Conservation (phyloP, 2,888 invertebrate species). For the Lasioglossum oenotherae region DNA sequence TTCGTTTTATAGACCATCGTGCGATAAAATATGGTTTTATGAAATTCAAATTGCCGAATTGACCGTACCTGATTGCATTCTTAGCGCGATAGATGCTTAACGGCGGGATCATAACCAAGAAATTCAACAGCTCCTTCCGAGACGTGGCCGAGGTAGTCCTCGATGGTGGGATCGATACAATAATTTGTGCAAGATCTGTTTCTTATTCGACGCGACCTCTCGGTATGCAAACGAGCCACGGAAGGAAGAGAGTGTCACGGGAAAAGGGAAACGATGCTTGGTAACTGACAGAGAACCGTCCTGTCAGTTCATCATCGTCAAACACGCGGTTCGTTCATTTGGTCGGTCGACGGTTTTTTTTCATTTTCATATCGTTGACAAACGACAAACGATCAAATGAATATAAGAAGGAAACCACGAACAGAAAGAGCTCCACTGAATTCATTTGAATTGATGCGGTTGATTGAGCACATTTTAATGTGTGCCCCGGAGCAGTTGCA, state of each 20-base stretch:
- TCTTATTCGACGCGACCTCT: constrained; percentile 46
- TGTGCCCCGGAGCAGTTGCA: background rate
- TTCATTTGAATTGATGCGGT: background rate
- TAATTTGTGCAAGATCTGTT: constrained; percentile 59
- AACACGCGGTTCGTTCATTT: constrained; percentile 39
- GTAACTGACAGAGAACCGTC: constrained; percentile 45
- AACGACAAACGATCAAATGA: constrained; percentile 41
- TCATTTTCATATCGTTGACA: constrained; percentile 36
- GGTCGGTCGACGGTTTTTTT: constrained; percentile 26
- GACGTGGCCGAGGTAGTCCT: constrained; percentile 4
- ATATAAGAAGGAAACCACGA: background rate
- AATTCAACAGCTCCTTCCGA: constrained; percentile 22
- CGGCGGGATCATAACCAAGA: constrained; percentile 56
- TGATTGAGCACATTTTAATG: no score
- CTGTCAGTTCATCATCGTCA: constrained; percentile 45
- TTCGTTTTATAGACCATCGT: background rate
- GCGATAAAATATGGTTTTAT: background rate
- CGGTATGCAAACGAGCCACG: constrained; percentile 55
- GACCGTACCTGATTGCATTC: constrained; percentile 58
- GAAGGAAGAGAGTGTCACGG: background rate
- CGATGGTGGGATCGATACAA: constrained; percentile 33
- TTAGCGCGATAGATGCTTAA: constrained; percentile 39
- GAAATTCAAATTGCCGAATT: background rate
- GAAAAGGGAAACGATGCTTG: constrained; percentile 28
- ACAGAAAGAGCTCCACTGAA: background rate